Conservation (phyloP, 2,113 vertebrate genomes). For the Panthera tigris region DNA sequence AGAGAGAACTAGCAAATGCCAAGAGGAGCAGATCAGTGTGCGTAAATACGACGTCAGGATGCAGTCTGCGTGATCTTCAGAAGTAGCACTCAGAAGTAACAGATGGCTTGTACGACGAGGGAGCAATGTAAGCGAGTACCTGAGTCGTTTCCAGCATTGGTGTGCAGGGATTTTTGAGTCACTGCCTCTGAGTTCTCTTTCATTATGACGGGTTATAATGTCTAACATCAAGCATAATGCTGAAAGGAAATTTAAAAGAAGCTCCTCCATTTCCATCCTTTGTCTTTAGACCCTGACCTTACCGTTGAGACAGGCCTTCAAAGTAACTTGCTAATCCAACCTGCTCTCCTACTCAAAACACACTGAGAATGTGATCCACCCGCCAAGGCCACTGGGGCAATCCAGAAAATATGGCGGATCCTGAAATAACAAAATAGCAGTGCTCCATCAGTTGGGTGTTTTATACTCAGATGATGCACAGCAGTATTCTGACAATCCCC, state of each 20-base stretch:
- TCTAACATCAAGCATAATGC: neutral
- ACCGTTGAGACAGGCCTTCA: neutral
- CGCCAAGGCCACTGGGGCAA: neutral
- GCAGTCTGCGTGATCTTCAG: rapidly evolving
- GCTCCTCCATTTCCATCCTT: neutral
- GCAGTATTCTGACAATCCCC: rapidly evolving
- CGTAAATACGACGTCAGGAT: rapidly evolving
- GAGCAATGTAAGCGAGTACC: rapidly evolving
- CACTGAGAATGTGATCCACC: rapidly evolving
- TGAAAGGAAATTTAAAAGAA: neutral
- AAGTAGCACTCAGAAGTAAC: neutral
- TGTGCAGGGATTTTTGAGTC: neutral
- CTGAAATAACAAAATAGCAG: neutral
- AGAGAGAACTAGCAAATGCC: neutral
- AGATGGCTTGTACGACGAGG: neutral
- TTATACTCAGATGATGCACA: no score
- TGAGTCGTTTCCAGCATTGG: rapidly evolving
- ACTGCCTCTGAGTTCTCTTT: rapidly evolving
- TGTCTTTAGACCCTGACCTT: neutral
- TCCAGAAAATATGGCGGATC: rapidly evolving
- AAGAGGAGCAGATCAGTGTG: neutral
- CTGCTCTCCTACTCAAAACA: neutral
- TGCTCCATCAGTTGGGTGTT: rapidly evolving
- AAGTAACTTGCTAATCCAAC: neutral
- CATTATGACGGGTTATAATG: neutral